Evolutionary conservation across 2,888 invertebrate species (phyloP), one percentile per base, ranked within the genome.

Genomic region (Campopleginae sp.): DNA sequence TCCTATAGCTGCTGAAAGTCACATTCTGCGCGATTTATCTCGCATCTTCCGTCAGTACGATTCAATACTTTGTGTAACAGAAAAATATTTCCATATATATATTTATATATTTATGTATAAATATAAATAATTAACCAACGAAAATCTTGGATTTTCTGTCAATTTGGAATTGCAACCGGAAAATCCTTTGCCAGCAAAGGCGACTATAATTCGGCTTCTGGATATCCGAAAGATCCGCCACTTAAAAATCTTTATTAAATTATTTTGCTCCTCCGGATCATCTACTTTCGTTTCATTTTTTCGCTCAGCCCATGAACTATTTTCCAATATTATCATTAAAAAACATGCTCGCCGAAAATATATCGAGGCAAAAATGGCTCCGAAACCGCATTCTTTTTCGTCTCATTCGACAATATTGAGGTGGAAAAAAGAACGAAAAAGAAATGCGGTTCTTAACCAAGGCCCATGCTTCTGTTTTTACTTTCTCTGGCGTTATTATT

Each of bases 101-200:
- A 38, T 42, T 7, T 27, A 31, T 27, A 31, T 27, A 70, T 27
- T 6, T 46, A 63, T 75, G 10, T 63, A 17, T 51, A 54, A 38
- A 42, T 14, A 68, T 68, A 54, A 54, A 68, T 78, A 51, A 72
- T 72, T 61, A 19, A 72, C 44, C 33, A 68, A 48, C 33, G 48
- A 42, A 46, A 77, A 51, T 48, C 19, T 33, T n/a, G 2, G 42
- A 48, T 31, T 48, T 33, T 71, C 33, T 19, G 27, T 51, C 51
- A 10, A 51, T 23, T 23, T 19, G 12, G 0, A 19, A 51, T 61
- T 31, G 12, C 46, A 58, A 76, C n/a, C 51, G 44, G 61, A 54
- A n/a, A 75, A 78, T 77, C 85, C 86, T 87, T 87, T 80, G 86
- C 87, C 86, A 87, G 86, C 86, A 83, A 87, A 87, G 87, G 85